Evolutionary conservation across 2,113 vertebrate genomes (phyloP).

Genomic region (Rhinichthys klamathensis): DNA sequence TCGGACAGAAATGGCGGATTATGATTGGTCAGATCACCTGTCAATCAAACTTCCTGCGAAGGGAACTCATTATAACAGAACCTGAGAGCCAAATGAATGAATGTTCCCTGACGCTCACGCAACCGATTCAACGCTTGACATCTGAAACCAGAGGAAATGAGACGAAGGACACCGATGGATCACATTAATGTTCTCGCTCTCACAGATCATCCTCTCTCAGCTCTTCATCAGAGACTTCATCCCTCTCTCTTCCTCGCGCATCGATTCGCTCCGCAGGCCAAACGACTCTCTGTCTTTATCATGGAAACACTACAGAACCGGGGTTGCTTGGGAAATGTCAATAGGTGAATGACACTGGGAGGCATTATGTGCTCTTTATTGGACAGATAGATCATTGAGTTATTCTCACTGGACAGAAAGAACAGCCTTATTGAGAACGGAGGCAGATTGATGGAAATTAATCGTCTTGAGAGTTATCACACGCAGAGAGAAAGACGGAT

Average conservation of each 20-base stretch:
- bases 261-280: slow-evolving; percentile 1
- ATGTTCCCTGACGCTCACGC: not conserved
- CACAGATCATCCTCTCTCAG: not conserved
- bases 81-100: not conserved
- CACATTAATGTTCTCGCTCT: not conserved
- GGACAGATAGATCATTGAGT: not conserved
- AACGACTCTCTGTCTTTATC: not conserved
- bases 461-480: slow-evolving; percentile 2
- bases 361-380: slow-evolving; percentile 12
- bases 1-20: too few species aligned
- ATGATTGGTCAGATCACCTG: too few species aligned
- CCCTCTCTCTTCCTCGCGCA: not conserved
- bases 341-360: slow-evolving; percentile 35
- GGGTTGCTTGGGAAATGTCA: slow-evolving; percentile 1
- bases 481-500: not conserved
- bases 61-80: not conserved
- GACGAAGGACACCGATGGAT: slow-evolving; percentile 11
- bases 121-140: not conserved
- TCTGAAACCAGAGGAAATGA: not conserved
- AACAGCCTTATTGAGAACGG: not conserved
- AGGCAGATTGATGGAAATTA: not conserved
- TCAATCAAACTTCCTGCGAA: too few species aligned
- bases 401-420: not conserved
- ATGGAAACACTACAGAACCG: not conserved
- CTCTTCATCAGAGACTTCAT: not conserved